Conservation (phyloP, 2,113 vertebrate genomes). For the Oncorhynchus mykiss region DNA sequence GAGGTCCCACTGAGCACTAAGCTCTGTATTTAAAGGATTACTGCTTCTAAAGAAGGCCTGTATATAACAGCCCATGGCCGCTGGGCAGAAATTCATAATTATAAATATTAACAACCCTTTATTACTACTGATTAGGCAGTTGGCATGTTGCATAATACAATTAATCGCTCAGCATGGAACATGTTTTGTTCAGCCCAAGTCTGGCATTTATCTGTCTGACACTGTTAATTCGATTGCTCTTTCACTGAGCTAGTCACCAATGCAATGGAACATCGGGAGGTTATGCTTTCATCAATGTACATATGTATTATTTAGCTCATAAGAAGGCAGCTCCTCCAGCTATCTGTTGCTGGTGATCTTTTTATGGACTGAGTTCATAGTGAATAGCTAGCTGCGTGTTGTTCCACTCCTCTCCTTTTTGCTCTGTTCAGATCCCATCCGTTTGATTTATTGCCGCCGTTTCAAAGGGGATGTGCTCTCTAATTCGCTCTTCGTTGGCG, state of each 20-base stretch:
- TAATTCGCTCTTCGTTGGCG: slow-evolving; percentile 17
- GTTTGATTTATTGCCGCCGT: slow-evolving; percentile 44
- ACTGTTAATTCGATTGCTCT: not conserved
- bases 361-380: slow-evolving; percentile 7
- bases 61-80: not conserved
- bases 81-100: slow-evolving; percentile 8
- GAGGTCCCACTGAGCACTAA: slow-evolving; percentile 40
- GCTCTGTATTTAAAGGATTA: slow-evolving; percentile 45
- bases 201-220: not conserved
- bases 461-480: slow-evolving; percentile 20
- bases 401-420: slow-evolving; percentile 21
- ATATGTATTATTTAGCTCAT: not conserved
- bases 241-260: not conserved
- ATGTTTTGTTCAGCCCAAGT: not conserved
- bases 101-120: slow-evolving; percentile 15
- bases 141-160: slow-evolving; percentile 17
- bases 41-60: slow-evolving; percentile 3
- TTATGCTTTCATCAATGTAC: not conserved
- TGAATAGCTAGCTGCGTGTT: slow-evolving; percentile 22
- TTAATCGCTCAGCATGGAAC: slow-evolving; percentile 11
- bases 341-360: not conserved
- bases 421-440: slow-evolving; percentile 47
- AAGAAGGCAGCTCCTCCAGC: not conserved
- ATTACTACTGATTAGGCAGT: not conserved
- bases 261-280: not conserved